phyloP scores from a whole-genome alignment of 2,888 invertebrate species.

The Drosophila fulvimacula region DNA sequence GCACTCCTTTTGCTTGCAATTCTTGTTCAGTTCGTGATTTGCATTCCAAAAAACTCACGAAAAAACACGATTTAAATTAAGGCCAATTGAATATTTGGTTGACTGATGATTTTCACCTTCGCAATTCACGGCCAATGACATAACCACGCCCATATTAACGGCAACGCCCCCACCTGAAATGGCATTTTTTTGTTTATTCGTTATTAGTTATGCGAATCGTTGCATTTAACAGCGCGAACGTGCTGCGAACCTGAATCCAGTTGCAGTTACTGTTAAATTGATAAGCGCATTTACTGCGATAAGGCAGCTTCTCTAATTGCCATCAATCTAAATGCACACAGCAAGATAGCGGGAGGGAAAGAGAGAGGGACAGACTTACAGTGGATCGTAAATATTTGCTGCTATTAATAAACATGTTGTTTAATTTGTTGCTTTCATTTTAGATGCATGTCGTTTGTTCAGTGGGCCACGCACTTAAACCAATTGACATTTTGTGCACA shows the following conservation, averaged over 20 bases:
- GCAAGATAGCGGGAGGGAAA: neutral
- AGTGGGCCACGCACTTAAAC: conserved; percentile 60
- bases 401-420: conserved; percentile 55
- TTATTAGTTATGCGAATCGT: conserved; percentile 8
- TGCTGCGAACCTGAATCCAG: conserved; percentile 33
- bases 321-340: conserved; percentile 35
- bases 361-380: neutral
- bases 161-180: neutral
- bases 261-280: conserved; percentile 26
- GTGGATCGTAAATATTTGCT: conserved; percentile 20
- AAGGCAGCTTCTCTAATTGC: conserved; percentile 44
- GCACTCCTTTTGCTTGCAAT: conserved; percentile 1
- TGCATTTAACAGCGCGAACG: conserved; percentile 35
- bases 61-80: conserved; percentile 16
- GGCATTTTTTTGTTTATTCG: neutral
- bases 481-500: conserved; percentile 61
- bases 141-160: neutral
- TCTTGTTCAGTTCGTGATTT: conserved; percentile 29
- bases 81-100: conserved; percentile 42
- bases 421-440: conserved; percentile 38
- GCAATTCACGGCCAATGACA: conserved; percentile 53
- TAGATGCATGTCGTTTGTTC: conserved; percentile 28
- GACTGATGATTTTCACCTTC: conserved; percentile 61
- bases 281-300: conserved; percentile 48
- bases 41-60: conserved; percentile 22